A percentile compares a stretch with the other conserved stretches of the same genome.
These are phyloP conservation scores for Prionailurus bengalensis DNA, from an alignment of 2,113 vertebrate genomes.

Conservation along the genomic window DNA sequence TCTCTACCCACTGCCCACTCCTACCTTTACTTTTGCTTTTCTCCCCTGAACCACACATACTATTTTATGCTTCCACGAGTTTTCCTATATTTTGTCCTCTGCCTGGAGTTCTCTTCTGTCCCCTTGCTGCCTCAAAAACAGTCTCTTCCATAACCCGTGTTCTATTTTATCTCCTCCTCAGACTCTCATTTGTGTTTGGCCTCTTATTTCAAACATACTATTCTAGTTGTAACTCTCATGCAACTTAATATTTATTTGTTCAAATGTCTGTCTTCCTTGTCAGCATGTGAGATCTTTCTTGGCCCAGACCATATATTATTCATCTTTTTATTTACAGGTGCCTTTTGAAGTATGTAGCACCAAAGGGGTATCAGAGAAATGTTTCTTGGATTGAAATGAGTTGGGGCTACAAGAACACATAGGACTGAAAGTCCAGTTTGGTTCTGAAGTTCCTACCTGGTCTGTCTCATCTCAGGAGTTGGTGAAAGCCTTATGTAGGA, in stretches of 20 bases:
- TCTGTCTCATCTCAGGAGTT: neutral
- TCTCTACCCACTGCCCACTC: neutral
- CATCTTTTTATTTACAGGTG: conserved; percentile 29
- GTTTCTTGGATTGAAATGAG: conserved; percentile 40
- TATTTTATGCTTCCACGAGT: conserved; percentile 3
- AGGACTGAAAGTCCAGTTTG: neutral
- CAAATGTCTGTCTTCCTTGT: conserved; percentile 34
- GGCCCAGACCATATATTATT: conserved; percentile 19
- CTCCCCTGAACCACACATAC: neutral
- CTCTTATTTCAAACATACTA: conserved; percentile 38
- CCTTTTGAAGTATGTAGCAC: neutral
- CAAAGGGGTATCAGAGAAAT: neutral
- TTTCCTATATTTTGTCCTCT: conserved; percentile 19
- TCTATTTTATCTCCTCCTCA: conserved; percentile 38
- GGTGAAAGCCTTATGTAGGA: neutral
- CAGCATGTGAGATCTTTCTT: neutral
- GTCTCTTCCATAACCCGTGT: neutral
- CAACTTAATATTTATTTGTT: conserved; percentile 54
- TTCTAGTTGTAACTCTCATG: conserved; percentile 40
- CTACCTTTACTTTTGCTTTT: conserved; percentile 6
- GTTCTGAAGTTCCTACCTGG: neutral
- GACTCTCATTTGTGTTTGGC: neutral
- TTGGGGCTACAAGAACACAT: neutral
- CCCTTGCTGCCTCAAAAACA: neutral
- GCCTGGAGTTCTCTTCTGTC: conserved; percentile 46